Conservation (phyloP, 2,888 invertebrate species). For the Leptothorax acervorum region DNA sequence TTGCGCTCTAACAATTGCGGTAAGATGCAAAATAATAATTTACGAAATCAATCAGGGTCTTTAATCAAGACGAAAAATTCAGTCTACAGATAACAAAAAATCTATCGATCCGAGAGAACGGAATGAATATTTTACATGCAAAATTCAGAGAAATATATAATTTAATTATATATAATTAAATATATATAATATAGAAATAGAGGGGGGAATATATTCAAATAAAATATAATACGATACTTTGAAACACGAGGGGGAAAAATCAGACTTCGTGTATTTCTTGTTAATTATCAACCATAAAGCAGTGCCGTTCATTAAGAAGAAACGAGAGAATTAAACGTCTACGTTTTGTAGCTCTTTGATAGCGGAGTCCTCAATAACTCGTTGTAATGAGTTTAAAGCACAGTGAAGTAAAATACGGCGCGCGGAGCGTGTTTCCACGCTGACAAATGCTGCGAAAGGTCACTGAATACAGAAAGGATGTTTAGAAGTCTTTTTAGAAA, state of each 20-base stretch:
- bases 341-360: slow-evolving; percentile 8
- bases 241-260: neutral
- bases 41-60: neutral
- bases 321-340: slow-evolving; percentile 11
- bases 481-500: neutral
- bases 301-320: slow-evolving; percentile 7
- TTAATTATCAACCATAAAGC: neutral
- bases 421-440: neutral
- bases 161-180: neutral
- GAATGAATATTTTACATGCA: neutral
- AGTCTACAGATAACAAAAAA: neutral
- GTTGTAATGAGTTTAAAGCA: slow-evolving; percentile 40
- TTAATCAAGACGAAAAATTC: neutral
- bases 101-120: neutral
- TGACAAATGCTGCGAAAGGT: slow-evolving; percentile 14
- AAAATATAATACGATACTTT: slow-evolving; percentile 1
- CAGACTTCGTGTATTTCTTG: neutral
- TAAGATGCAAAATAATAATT: neutral
- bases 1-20: neutral
- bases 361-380: neutral
- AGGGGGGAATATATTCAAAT: neutral
- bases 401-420: slow-evolving; percentile 10
- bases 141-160: neutral
- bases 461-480: slow-evolving; percentile 15
- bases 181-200: neutral